Conservation (phyloP, 2,888 invertebrate species). For the Timema podura region DNA sequence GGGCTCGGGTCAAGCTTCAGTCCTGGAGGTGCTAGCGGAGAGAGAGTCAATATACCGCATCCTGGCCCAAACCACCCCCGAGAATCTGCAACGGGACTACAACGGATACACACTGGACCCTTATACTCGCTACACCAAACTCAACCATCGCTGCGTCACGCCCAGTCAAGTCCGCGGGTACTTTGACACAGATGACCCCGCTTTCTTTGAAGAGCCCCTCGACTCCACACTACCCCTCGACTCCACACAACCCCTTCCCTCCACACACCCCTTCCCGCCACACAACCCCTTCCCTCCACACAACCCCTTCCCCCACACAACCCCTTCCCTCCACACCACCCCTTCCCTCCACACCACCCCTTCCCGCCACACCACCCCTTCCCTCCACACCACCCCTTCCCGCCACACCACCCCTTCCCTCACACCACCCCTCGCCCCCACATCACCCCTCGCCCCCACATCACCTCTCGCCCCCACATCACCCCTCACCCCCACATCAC, state of each 20-base stretch:
- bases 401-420: not conserved
- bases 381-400: not conserved
- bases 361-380: not conserved
- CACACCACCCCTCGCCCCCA: not conserved
- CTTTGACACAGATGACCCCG: constrained; percentile 67
- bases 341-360: not conserved
- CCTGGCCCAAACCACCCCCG: constrained; percentile 92
- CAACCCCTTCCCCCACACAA: not conserved
- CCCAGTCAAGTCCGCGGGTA: constrained; percentile 70
- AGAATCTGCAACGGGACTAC: constrained; percentile 88
- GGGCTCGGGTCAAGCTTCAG: constrained; percentile 63
- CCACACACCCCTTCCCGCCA: not conserved
- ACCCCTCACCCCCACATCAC: constrained; percentile 25
- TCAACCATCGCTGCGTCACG: constrained; percentile 70
- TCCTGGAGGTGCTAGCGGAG: constrained; percentile 86
- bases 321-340: not conserved
- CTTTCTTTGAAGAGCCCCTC: constrained; percentile 49
- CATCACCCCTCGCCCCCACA: not conserved
- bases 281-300: not conserved
- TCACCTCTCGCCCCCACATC: constrained; percentile 39
- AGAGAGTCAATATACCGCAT: constrained; percentile 89
- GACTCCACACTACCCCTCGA: constrained; percentile 30
- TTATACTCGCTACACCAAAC: constrained; percentile 74
- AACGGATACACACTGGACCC: constrained; percentile 84
- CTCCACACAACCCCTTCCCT: not conserved